Conservation (phyloP, 2,888 invertebrate species). For the Tridacna gigas region DNA sequence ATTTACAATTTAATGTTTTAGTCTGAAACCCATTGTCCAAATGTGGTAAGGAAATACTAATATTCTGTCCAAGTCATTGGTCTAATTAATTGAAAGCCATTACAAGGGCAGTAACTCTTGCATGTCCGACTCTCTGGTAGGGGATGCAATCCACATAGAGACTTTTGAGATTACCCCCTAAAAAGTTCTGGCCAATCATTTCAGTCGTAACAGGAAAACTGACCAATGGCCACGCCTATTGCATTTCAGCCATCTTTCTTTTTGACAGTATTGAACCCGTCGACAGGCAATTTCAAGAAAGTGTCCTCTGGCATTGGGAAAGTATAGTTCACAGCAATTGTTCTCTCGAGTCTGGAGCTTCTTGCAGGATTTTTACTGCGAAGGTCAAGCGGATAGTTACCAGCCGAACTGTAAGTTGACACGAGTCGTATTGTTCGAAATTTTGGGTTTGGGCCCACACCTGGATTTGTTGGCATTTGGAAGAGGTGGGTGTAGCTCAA, state of each 20-base stretch:
- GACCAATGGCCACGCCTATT: slow-evolving; percentile 66
- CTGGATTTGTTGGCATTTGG: slow-evolving; percentile 17
- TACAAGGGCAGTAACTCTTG: neutral
- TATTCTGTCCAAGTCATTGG: too few species aligned
- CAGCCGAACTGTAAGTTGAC: neutral
- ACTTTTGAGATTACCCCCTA: slow-evolving; percentile 55
- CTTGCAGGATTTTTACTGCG: neutral
- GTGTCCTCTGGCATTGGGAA: neutral
- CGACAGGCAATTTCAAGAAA: neutral
- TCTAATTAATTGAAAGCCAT: too few species aligned
- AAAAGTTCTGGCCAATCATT: slow-evolving; percentile 51
- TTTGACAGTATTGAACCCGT: slow-evolving; percentile 52
- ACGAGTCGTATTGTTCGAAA: neutral
- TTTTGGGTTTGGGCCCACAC: slow-evolving; percentile 1
- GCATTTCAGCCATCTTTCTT: slow-evolving; percentile 61
- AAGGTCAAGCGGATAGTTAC: slow-evolving; percentile 1
- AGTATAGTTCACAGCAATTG: neutral
- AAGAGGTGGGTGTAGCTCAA: slow-evolving; percentile 1
- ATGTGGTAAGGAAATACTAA: too few species aligned
- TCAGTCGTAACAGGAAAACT: slow-evolving; percentile 50
- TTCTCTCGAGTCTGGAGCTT: neutral
- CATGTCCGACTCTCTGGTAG: neutral
- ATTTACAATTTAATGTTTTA: too few species aligned
- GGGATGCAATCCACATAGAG: slow-evolving; percentile 25
- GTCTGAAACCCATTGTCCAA: too few species aligned